Percentiles rank a stretch among this genome's conserved stretches.
phyloP scores from a whole-genome alignment of 2,888 invertebrate genomes.

The Dromius quadrimaculatus region DNA sequence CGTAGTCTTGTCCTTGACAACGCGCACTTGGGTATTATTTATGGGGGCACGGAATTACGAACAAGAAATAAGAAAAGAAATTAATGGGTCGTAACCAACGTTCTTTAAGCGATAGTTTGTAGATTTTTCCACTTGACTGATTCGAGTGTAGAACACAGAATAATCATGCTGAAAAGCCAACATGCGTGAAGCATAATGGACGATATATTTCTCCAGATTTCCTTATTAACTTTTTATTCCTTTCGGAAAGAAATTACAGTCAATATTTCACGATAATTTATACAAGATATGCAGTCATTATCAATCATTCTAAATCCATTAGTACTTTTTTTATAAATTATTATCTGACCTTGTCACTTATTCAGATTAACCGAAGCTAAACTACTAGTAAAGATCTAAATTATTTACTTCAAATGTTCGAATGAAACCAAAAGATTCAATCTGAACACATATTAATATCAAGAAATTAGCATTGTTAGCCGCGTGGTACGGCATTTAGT shows the following conservation, averaged over 20 bases:
- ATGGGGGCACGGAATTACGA: conserved; percentile 19
- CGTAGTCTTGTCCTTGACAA: conserved; percentile 38
- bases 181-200: neutral
- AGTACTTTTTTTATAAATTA: no score
- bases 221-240: conserved; percentile 4
- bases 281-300: no score
- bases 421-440: no score
- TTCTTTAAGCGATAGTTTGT: conserved; percentile 17
- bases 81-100: conserved; percentile 31
- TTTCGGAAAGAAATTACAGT: neutral
- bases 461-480: no score
- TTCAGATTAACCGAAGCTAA: no score
- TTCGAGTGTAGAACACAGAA: neutral
- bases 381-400: no score
- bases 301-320: no score
- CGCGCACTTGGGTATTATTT: conserved; percentile 33
- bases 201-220: neutral
- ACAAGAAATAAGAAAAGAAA: conserved; percentile 18
- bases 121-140: conserved; percentile 20
- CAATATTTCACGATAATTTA: no score
- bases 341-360: no score
- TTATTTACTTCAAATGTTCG: no score
- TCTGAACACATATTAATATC: no score
- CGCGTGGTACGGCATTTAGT: no score
- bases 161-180: conserved; percentile 7